A percentile compares a stretch with the other conserved stretches of the same genome.
Evolutionary conservation across 2,888 invertebrate genomes (phyloP).

Genomic region (Habroteleia sp.): DNA sequence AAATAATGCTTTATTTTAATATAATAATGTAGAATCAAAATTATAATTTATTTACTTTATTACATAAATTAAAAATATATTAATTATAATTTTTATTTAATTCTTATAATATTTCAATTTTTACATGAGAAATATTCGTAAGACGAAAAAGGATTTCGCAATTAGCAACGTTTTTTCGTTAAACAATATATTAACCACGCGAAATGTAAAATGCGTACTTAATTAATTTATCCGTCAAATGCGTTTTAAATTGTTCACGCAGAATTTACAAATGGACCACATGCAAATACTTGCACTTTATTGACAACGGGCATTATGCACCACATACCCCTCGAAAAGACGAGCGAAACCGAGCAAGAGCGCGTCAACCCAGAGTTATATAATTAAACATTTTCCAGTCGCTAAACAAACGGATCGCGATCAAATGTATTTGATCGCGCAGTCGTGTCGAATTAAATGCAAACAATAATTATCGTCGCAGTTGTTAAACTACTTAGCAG

Average conservation of each 20-base stretch:
- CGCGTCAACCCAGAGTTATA: conserved; percentile 1
- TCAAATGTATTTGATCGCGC: conserved; percentile 39
- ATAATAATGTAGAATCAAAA: no score
- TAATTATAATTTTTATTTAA: no score
- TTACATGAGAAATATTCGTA: no score
- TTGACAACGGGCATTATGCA: neutral
- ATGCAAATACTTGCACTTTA: conserved; percentile 2
- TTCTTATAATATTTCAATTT: no score
- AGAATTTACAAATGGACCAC: neutral
- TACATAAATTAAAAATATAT: no score
- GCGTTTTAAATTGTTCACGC: neutral
- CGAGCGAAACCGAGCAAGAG: conserved; percentile 1
- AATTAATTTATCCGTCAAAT: neutral
- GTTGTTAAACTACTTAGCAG: conserved; percentile 27
- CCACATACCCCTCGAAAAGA: conserved; percentile 3
- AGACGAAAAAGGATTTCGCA: no score
- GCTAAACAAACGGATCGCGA: conserved; percentile 38
- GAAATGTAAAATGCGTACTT: no score
- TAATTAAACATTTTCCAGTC: conserved; percentile 40
- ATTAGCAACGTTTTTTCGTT: no score
- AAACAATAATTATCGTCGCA: conserved; percentile 38
- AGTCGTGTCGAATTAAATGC: conserved; percentile 31
- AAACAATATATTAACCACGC: no score
- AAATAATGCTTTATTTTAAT: no score
- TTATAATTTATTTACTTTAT: no score